phyloP scores from a whole-genome alignment of 2,888 invertebrate species.

The Alloplasta piceator region DNA sequence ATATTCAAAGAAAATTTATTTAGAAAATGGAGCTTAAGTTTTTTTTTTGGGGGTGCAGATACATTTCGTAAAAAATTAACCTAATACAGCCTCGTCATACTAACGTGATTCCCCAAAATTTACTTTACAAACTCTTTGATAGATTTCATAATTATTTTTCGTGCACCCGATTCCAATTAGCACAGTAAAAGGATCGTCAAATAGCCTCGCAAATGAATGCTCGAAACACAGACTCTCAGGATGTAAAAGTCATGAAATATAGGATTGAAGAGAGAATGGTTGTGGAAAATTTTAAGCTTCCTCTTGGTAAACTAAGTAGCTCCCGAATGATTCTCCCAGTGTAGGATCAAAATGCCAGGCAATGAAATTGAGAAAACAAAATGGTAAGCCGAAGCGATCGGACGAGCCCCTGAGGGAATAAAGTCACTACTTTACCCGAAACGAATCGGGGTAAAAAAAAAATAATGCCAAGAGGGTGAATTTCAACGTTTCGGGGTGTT shows the following conservation, averaged over 20 bases:
- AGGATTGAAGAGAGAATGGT: slow-evolving; percentile 26
- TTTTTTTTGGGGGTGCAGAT: no score
- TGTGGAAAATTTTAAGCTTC: slow-evolving; percentile 21
- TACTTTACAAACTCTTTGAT: no score
- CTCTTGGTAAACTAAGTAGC: slow-evolving; percentile 41
- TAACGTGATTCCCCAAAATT: no score
- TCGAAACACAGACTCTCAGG: not conserved
- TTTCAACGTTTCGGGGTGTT: slow-evolving; percentile 11
- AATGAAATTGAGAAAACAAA: slow-evolving; percentile 17
- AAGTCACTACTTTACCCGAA: slow-evolving; percentile 52
- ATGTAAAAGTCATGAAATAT: slow-evolving; percentile 15
- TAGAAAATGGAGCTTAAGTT: no score
- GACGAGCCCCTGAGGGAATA: slow-evolving; percentile 20
- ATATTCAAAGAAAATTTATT: no score
- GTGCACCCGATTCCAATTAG: no score
- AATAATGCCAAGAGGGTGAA: slow-evolving; percentile 13
- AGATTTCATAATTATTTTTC: no score
- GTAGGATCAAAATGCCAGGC: slow-evolving; percentile 19
- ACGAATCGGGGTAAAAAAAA: slow-evolving; percentile 41
- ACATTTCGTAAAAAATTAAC: no score
- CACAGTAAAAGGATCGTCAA: no score
- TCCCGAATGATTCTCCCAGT: slow-evolving; percentile 10
- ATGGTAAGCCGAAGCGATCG: slow-evolving; percentile 19
- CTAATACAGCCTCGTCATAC: no score
- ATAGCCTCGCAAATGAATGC: no score